A percentile compares a stretch with the other conserved stretches of the same genome.
Conservation (phyloP, 2,113 vertebrate genomes). For the Sturnus vulgaris region DNA sequence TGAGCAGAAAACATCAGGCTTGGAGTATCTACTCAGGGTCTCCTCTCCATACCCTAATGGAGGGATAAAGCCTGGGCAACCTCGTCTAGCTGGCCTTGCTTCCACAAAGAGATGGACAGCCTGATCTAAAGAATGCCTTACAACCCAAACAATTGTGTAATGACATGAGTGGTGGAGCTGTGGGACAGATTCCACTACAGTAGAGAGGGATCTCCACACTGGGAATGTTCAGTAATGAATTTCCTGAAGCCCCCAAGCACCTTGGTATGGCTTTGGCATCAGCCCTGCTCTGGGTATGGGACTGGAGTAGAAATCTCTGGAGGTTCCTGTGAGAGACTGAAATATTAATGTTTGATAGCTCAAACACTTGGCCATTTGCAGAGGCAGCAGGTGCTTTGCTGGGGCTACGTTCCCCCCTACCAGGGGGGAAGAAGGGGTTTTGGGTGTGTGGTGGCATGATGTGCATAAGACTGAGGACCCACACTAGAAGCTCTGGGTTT, state of each 20-base stretch:
- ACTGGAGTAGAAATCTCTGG: background rate
- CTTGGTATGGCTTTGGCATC: background rate
- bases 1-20: background rate
- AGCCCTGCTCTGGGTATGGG: background rate
- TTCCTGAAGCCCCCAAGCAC: background rate
- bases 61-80: background rate
- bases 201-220: background rate
- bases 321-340: background rate
- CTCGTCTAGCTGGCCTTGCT: background rate
- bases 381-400: background rate
- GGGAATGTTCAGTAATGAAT: background rate
- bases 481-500: background rate
- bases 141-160: background rate
- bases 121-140: background rate
- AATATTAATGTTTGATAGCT: background rate
- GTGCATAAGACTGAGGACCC: background rate
- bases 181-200: background rate
- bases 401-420: rapidly evolving
- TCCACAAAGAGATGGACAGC: background rate
- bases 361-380: background rate
- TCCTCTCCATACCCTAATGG: background rate
- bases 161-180: background rate
- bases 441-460: background rate
- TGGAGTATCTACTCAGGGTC: background rate
- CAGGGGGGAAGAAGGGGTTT: background rate